A percentile compares a stretch with the other conserved stretches of the same genome.
phyloP scores from a whole-genome alignment of 2,113 vertebrate species.

The Natator depressus region DNA sequence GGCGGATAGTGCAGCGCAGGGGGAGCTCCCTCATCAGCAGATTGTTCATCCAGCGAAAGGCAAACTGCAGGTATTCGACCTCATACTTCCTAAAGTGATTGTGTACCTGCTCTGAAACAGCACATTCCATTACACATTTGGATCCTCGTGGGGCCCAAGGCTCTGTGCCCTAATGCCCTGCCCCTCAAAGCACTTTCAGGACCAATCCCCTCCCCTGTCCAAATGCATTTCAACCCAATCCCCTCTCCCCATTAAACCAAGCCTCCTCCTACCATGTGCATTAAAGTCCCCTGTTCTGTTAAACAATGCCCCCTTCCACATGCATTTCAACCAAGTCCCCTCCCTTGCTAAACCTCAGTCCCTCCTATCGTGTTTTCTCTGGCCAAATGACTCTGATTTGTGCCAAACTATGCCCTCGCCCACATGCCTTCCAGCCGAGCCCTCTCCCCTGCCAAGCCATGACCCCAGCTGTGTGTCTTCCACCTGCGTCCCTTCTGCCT shows the following conservation, averaged over 20 bases:
- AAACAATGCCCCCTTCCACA: neutral
- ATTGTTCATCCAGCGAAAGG: conserved; percentile 93
- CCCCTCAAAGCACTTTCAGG: neutral
- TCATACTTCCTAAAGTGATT: conserved; percentile 92
- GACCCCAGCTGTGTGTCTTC: too few species aligned
- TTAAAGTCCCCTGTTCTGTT: neutral
- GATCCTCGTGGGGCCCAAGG: neutral
- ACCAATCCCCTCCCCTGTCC: neutral
- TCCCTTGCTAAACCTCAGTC: neutral
- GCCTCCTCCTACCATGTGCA: neutral
- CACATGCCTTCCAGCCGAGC: neutral
- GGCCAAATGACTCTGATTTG: neutral
- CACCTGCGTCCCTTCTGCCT: neutral
- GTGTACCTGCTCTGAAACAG: conserved; percentile 89
- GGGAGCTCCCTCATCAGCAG: conserved; percentile 93
- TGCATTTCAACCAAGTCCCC: neutral
- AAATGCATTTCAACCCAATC: neutral
- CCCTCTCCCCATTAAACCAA: too few species aligned
- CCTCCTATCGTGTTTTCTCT: neutral
- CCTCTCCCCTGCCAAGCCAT: neutral
- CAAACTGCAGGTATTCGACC: conserved; percentile 94
- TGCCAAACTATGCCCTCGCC: neutral
- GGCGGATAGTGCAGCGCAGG: conserved; percentile 91
- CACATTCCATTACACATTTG: conserved; percentile 40
- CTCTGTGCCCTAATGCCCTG: fast-evolving